phyloP scores from a whole-genome alignment of 2,113 vertebrate genomes.

The Cephalopholis sonnerati region DNA sequence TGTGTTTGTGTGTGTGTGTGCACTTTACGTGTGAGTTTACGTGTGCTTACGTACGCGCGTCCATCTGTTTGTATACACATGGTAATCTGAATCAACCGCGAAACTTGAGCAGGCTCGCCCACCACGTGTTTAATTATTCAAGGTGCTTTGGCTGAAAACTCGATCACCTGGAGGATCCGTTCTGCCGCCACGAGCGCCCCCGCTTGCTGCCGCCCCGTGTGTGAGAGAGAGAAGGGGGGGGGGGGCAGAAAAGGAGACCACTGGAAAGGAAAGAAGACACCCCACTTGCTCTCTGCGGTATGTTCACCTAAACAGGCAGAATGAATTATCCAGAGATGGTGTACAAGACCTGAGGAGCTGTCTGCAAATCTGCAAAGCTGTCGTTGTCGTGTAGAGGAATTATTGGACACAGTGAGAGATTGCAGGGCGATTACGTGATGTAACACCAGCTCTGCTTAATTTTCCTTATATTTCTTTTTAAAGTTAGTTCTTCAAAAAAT shows the following conservation, averaged over 20 bases:
- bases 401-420: slow-evolving; percentile 3
- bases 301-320: slow-evolving; percentile 73
- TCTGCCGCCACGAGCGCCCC: slow-evolving; percentile 43
- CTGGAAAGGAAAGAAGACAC: slow-evolving; percentile 65
- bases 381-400: slow-evolving; percentile 21
- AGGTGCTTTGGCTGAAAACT: slow-evolving; percentile 82
- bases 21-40: slow-evolving; percentile 25
- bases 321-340: slow-evolving; percentile 72
- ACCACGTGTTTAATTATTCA: slow-evolving; percentile 84
- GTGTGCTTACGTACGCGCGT: slow-evolving; percentile 45
- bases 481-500: slow-evolving; percentile 2
- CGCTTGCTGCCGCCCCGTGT: too few relatives aligned
- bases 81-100: slow-evolving; percentile 79
- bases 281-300: slow-evolving; percentile 50
- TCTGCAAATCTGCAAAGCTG: slow-evolving; percentile 41
- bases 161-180: slow-evolving; percentile 78
- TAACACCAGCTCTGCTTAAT: background rate
- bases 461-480: slow-evolving; percentile 20
- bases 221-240: background rate
- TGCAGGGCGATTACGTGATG: background rate
- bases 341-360: slow-evolving; percentile 42
- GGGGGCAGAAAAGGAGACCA: slow-evolving; percentile 44
- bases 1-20: slow-evolving; percentile 29
- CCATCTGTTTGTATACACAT: slow-evolving; percentile 73
- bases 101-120: slow-evolving; percentile 80